Evolutionary conservation across 2,888 invertebrate genomes (phyloP), one percentile per base, ranked within the genome.

Genomic region (Cepaea hortensis): DNA sequence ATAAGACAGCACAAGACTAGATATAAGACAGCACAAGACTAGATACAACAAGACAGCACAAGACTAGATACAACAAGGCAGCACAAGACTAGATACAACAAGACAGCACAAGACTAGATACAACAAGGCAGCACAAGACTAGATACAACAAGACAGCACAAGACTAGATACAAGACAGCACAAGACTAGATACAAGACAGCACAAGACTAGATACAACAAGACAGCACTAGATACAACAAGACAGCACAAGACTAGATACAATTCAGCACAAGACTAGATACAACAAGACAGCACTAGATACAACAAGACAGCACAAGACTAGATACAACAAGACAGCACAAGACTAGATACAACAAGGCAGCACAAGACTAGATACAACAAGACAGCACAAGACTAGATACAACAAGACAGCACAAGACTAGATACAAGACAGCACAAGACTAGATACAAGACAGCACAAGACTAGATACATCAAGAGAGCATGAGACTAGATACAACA

Each of bases 351-450:
- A 68, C 5, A 5, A 68, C 18, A 20, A n/a, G 15, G 4, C 68
- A 68, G 20, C 15, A 68, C 68, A 68, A n/a, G 68, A 68, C 68
- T 20, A 73, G 9, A 50, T 73, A 73, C 35, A 11, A 83, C 83
- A 50, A 55, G n/a, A 72, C 61, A 83, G 55, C 3, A 73, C 73
- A 73, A 61, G 23, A 55, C 83, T 61, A 55, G 23, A 73, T 55
- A 0, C 4, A 83, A 0, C 4, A 83, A 13, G 55, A 73, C n/a
- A 68, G 20, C 68, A 68, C 68, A 68, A 18, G 20, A 68, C 68
- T 1, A n/a, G 35, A 35, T 35, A 35, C 35, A 35, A 35, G 35
- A 35, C 35, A 35, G 35, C 35, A 35, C 35, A 35, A 35, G 35
- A 35, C 35, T 35, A 35, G 35, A 35, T n/a, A 68, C 68, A 68